Base-by-base conservation (phyloP, 2,797 vertebrate species). In the Meriones psammophilus region DNA sequence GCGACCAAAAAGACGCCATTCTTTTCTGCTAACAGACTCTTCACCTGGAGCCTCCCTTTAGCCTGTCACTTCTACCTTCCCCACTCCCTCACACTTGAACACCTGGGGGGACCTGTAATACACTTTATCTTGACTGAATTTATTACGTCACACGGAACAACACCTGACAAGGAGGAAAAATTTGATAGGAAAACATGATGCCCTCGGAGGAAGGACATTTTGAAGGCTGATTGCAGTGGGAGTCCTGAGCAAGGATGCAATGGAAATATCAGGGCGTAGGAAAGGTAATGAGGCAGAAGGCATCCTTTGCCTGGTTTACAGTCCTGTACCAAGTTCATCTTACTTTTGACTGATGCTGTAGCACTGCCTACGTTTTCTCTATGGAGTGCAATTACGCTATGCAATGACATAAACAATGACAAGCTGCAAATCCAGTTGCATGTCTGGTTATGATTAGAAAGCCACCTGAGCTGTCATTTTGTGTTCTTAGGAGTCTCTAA, bases 401-500 rank as follows among this genome's bases (percentile, higher is more conserved):
- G 50, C 18, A 93, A 26, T 56, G 71, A 62, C 46, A 36, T 15
- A 91, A 54, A 73, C 28, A 78, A 36, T 1, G 3, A 33, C 9
- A 58, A 58, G 56, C 56, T 58, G 56, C 56, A 58, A 58, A 18
- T 58, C 56, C 56, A 58, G 5, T 58, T 13, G 56, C 56, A 17
- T 58, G 56, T 15, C 14, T 58, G 3, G 14, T 58, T 58, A 18
- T 58, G 56, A 58, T 18, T 58, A 58, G 17, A 58, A 86, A 85
- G 71, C 60, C 71, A 64, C 15, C 7, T 73, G 64, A 86, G 33
- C 20, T 54, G 71, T 50, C 39, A 60, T 50, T 95, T 95, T 88
- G 13, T 91, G 22, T 12, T 83, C 74, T 88, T 95, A 69, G 85
- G 60, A 50, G n/a, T 83, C 85, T 91, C 76, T 71, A 76, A 83